Conservation (phyloP, 2,888 invertebrate genomes). For the Scaptomyza flava region DNA sequence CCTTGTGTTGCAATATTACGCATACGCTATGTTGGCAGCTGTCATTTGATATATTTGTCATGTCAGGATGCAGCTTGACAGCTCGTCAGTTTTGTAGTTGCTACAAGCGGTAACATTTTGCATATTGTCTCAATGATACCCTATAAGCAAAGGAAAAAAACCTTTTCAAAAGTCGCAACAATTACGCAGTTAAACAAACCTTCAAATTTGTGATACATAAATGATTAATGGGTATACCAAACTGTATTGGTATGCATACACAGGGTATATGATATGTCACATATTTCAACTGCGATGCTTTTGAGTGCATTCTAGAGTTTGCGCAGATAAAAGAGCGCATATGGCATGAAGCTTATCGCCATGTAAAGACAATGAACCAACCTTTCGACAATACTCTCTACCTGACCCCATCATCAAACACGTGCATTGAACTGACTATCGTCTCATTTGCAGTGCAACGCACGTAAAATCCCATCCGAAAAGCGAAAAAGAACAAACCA, state of each 20-base stretch:
- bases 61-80: conserved; percentile 28
- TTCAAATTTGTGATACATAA: not conserved
- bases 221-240: not conserved
- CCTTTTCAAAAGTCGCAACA: too few species aligned
- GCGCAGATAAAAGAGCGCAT: conserved; percentile 33
- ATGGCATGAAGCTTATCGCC: conserved; percentile 46
- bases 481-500: conserved; percentile 10
- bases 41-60: conserved; percentile 50
- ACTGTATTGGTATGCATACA: not conserved
- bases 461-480: conserved; percentile 33
- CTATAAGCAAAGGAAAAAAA: not conserved
- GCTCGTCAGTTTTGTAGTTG: conserved; percentile 8
- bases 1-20: conserved; percentile 44
- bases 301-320: conserved; percentile 27
- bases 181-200: too few species aligned
- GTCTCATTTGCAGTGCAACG: conserved; percentile 29
- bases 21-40: conserved; percentile 51
- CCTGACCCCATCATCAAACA: conserved; percentile 45
- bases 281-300: conserved; percentile 3
- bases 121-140: not conserved
- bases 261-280: not conserved
- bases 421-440: conserved; percentile 49
- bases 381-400: conserved; percentile 37
- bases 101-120: conserved; percentile 14
- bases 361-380: conserved; percentile 59